These are phyloP conservation scores for Lithosia quadra DNA, from an alignment of 2,888 invertebrate genomes.

Conservation along the genomic window DNA sequence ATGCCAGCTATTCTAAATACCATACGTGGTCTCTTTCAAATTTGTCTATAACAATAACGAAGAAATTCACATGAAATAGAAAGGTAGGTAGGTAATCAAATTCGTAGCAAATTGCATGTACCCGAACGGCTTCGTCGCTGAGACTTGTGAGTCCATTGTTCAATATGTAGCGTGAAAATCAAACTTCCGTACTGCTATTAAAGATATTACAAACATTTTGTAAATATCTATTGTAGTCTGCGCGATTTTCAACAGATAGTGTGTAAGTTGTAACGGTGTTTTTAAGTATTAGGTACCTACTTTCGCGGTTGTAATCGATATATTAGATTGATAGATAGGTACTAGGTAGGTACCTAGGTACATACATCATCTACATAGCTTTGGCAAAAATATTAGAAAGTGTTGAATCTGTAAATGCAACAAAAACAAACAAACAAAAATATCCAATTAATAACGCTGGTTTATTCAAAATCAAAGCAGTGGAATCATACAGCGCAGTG, in stretches of 20 bases:
- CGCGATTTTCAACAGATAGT: constrained; percentile 51
- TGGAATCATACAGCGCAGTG: constrained; percentile 11
- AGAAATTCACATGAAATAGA: constrained; percentile 64
- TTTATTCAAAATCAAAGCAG: constrained; percentile 37
- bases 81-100: constrained; percentile 70
- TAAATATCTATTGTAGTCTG: constrained; percentile 65
- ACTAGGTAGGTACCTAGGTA: too few species aligned
- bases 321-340: constrained; percentile 44
- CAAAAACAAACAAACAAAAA: too few species aligned
- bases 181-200: constrained; percentile 72
- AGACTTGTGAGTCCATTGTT: constrained; percentile 68
- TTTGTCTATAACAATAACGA: constrained; percentile 65
- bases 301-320: constrained; percentile 23
- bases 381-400: constrained; percentile 37
- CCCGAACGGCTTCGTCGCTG: constrained; percentile 55
- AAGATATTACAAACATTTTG: constrained; percentile 66
- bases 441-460: constrained; percentile 34
- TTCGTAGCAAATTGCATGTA: constrained; percentile 62
- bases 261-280: constrained; percentile 37
- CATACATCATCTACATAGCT: constrained; percentile 38
- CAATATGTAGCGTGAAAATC: constrained; percentile 70
- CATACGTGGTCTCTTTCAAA: constrained; percentile 73
- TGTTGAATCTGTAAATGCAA: constrained; percentile 39
- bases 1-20: constrained; percentile 79
- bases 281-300: constrained; percentile 40